A percentile compares a stretch with the other conserved stretches of the same genome.
phyloP scores from a whole-genome alignment of 2,113 vertebrate species.

The Mustelus asterias region DNA sequence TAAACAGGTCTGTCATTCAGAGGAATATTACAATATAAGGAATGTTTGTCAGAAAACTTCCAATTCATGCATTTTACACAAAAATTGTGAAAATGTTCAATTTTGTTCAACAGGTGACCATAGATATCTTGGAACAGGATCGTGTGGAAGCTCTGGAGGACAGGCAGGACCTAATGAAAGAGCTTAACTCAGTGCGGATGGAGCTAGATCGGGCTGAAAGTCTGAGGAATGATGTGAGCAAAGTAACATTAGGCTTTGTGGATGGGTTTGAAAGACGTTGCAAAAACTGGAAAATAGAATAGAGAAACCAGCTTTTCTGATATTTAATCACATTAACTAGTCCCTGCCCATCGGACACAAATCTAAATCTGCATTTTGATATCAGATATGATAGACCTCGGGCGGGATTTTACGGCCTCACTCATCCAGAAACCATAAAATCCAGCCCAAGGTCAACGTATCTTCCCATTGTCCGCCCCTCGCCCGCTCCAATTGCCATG shows the following conservation, averaged over 20 bases:
- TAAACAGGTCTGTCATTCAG: not conserved
- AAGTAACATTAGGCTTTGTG: not conserved
- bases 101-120: slow-evolving; percentile 47
- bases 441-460: no score
- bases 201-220: slow-evolving; percentile 51
- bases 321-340: not conserved
- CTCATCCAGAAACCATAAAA: no score
- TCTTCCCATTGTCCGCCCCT: no score
- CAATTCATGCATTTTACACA: not conserved
- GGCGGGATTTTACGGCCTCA: no score
- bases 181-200: slow-evolving; percentile 58
- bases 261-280: not conserved
- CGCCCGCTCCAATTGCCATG: no score
- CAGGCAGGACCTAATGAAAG: slow-evolving; percentile 60
- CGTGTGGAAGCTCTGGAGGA: slow-evolving; percentile 64
- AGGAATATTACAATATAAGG: not conserved
- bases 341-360: not conserved
- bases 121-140: slow-evolving; percentile 68
- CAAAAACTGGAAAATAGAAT: not conserved
- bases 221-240: slow-evolving; percentile 57
- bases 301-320: not conserved
- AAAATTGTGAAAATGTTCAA: not conserved
- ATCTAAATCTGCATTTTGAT: not conserved
- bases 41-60: not conserved
- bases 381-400: not conserved